Conservation (phyloP, 1,140 invertebrate genomes). For the Globodera ellingtonae region DNA sequence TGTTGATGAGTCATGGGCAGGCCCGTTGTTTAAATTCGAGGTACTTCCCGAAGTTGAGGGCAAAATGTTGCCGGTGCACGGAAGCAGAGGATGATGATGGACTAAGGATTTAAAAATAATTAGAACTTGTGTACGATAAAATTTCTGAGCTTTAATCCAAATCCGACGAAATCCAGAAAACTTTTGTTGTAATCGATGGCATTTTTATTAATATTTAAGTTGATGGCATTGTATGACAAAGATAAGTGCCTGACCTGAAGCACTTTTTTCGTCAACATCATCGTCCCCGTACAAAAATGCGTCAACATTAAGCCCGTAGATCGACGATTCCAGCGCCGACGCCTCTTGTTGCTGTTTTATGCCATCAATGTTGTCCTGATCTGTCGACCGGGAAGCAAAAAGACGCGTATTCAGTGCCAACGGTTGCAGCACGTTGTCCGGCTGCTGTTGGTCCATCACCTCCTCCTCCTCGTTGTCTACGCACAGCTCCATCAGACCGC, state of each 20-base stretch:
- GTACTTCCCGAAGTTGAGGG: conserved; percentile 12
- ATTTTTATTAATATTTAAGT: too few relatives aligned
- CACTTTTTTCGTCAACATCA: conserved; percentile 3
- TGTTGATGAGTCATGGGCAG: not conserved
- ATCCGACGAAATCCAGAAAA: too few relatives aligned
- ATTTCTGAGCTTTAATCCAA: too few relatives aligned
- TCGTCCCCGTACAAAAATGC: conserved; percentile 31
- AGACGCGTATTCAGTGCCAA: not conserved
- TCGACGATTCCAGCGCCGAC: not conserved
- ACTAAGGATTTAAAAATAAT: too few relatives aligned
- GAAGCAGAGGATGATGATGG: too few relatives aligned
- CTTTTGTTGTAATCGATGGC: too few relatives aligned
- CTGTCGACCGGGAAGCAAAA: not conserved
- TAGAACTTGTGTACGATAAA: too few relatives aligned
- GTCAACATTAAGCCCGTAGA: conserved; percentile 32
- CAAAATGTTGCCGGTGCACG: not conserved
- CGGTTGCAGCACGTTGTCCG: conserved; percentile 5
- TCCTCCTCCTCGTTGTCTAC: conserved; percentile 4
- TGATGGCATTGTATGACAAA: too few relatives aligned
- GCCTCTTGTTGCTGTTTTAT: too few relatives aligned
- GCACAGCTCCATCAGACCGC: conserved; percentile 47
- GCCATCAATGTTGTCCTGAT: too few relatives aligned
- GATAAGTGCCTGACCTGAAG: too few relatives aligned
- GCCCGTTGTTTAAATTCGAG: not conserved
- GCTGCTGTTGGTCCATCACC: conserved; percentile 4